Conservation (phyloP, 2,888 invertebrate genomes). For the Yponomeuta cagnagella region DNA sequence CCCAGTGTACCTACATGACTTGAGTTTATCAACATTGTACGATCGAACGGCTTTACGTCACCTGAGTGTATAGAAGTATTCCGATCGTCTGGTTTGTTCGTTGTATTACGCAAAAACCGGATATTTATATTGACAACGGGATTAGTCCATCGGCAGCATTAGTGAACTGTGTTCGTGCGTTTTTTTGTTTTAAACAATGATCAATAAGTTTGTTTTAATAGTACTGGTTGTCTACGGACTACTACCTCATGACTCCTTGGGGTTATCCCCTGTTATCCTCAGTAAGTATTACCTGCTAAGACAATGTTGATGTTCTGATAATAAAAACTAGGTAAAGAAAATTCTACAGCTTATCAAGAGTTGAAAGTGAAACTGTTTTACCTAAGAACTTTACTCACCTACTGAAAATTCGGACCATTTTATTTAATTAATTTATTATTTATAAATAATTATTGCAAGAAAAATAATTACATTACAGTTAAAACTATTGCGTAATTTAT, state of each 20-base stretch:
- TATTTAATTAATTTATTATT: too few species aligned
- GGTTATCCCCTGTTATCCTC: conserved; percentile 63
- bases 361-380: not conserved
- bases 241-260: conserved; percentile 48
- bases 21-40: not conserved
- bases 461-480: too few species aligned
- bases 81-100: not conserved
- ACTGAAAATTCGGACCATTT: too few species aligned
- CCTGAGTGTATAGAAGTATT: not conserved
- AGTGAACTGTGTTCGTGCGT: not conserved
- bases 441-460: too few species aligned
- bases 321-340: not conserved
- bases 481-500: too few species aligned
- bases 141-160: not conserved
- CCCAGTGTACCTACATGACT: not conserved
- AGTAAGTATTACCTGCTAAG: conserved; percentile 46
- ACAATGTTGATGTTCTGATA: not conserved
- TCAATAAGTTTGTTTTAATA: conserved; percentile 8
- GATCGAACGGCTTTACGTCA: not conserved
- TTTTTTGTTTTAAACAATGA: not conserved
- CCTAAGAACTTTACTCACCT: too few species aligned
- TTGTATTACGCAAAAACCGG: not conserved
- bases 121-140: not conserved
- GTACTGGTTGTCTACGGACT: conserved; percentile 28
- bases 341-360: too few species aligned